Base-by-base conservation (phyloP, 2,797 vertebrate species). In the Siniperca obscura region DNA sequence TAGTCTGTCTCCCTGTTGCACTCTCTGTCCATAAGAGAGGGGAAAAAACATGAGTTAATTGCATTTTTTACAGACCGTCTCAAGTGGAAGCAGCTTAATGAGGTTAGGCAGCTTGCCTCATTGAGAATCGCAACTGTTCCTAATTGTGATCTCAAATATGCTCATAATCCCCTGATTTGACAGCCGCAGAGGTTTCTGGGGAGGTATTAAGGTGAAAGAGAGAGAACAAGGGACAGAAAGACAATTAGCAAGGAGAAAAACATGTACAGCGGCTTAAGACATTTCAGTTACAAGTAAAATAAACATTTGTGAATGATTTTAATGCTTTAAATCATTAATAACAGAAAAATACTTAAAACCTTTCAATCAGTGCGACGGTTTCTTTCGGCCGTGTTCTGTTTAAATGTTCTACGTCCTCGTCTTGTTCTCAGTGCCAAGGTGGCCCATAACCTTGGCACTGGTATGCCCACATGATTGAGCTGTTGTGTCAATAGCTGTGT, bases 91-190 rank as follows among this genome's bases (percentile, higher is more conserved):
- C 86, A 61, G 84, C 87, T 91, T 95, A 95, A 95, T 93, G 91
- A 95, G 92, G 92, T 94, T 90, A 91, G 93, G 91, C 94, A 92
- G 93, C 85, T 93, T 76, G 87, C 81, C 90, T 92, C 81, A 74
- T 86, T 83, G 83, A 93, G 88, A 93, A 90, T 82, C 82, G 48
- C 87, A 83, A 90, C 89, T 72, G 85, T 79, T 91, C 87, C 93
- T 94, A 95, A 95, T 94, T 94, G 92, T 92, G 93, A 94, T 94
- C 91, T 94, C 90, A 94, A 90, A 94, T 92, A 93, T 93, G 91
- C 90, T 91, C 87, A 86, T 94, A 95, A 96, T 95, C 93, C 90
- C 86, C 87, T 83, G 84, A 91, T 93, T 87, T 93, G 92, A 94
- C 84, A 87, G 89, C 91, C 75, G 91, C 83, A 46, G 78, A 86